Percentiles rank a stretch among this genome's conserved stretches.
Conservation (phyloP, 2,888 invertebrate genomes). For the Rhamphomyia laevipes region DNA sequence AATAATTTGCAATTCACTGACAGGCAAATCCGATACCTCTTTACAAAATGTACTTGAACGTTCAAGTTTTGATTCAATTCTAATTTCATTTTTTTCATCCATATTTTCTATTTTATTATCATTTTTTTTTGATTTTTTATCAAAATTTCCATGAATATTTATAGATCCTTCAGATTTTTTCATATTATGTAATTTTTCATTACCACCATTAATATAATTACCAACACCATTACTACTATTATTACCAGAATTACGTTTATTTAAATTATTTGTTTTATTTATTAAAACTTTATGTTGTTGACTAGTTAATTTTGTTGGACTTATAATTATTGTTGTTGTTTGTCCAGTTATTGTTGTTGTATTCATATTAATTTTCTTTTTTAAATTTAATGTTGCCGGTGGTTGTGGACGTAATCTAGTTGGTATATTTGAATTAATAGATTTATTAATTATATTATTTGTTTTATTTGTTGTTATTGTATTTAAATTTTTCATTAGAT, state of each 20-base stretch:
- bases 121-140: neutral
- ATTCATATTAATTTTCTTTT: neutral
- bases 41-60: constrained; percentile 39
- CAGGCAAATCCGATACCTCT: constrained; percentile 32
- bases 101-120: constrained; percentile 14
- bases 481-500: neutral
- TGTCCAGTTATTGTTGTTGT: neutral
- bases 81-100: constrained; percentile 15
- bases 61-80: constrained; percentile 31
- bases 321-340: neutral
- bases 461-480: neutral
- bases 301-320: neutral
- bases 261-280: neutral
- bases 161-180: neutral
- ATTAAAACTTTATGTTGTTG: neutral
- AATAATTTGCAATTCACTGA: constrained; percentile 33
- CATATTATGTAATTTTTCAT: neutral
- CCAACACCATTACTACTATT: no score
- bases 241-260: neutral
- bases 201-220: neutral
- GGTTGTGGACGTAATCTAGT: constrained; percentile 17
- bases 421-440: constrained; percentile 30
- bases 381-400: neutral
- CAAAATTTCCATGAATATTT: neutral
- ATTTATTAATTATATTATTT: neutral